Evolutionary conservation across 2,797 vertebrate species (phyloP).

Genomic region (Phoebastria nigripes): DNA sequence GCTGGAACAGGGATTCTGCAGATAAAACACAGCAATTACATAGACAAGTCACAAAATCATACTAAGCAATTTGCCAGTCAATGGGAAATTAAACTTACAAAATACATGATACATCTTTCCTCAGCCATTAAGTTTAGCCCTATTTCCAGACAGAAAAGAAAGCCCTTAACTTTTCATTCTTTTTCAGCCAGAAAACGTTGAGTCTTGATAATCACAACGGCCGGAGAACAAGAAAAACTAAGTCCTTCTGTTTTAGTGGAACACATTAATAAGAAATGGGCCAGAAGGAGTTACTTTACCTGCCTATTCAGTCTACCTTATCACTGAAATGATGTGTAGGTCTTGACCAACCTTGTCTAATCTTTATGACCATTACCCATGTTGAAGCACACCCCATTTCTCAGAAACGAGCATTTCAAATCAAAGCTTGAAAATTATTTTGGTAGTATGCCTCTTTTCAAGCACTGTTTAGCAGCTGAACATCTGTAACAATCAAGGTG

Average conservation of each 20-base stretch:
- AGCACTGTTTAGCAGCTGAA: neutral
- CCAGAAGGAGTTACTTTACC: neutral
- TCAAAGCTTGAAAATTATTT: neutral
- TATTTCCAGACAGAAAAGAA: neutral
- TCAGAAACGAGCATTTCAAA: neutral
- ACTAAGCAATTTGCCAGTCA: neutral
- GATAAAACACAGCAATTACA: slow-evolving; percentile 58
- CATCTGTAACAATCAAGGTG: neutral
- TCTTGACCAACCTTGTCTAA: neutral
- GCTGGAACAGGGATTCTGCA: slow-evolving; percentile 93
- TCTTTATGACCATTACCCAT: neutral
- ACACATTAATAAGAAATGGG: neutral
- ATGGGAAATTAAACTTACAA: neutral
- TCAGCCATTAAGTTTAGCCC: neutral
- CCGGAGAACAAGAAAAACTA: neutral
- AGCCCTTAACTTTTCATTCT: neutral
- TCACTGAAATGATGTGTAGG: neutral
- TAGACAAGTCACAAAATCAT: neutral
- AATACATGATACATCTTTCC: neutral
- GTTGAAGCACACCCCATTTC: neutral
- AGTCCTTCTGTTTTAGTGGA: neutral
- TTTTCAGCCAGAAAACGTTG: neutral
- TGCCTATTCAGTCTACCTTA: neutral
- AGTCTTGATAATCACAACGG: neutral
- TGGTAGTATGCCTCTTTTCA: neutral